These are phyloP conservation scores for Ceyx erithaca DNA, from an alignment of 2,797 vertebrate genomes.

Conservation along the genomic window DNA sequence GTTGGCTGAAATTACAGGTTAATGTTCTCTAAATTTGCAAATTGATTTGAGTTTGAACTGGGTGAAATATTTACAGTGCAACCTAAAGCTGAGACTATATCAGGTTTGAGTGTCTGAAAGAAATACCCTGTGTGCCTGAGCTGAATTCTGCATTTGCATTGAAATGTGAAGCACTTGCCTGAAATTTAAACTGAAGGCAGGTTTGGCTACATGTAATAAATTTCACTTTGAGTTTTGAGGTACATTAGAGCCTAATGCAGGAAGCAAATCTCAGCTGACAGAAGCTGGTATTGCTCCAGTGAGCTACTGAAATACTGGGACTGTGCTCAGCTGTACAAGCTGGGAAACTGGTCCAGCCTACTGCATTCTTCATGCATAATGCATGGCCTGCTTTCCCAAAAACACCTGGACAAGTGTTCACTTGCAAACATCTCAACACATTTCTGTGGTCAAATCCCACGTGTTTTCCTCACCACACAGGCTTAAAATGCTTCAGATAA, in stretches of 20 bases:
- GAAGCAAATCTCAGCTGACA: background rate
- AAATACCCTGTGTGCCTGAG: background rate
- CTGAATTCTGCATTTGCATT: background rate
- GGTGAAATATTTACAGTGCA: background rate
- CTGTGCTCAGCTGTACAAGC: background rate
- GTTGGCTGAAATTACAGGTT: background rate
- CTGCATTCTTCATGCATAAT: background rate
- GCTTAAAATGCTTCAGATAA: background rate
- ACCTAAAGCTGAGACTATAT: background rate
- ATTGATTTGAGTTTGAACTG: background rate
- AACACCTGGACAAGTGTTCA: background rate
- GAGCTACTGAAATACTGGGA: background rate
- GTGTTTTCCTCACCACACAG: background rate
- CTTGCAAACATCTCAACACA: background rate
- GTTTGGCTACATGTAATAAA: background rate
- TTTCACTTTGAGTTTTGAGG: background rate
- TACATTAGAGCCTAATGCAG: background rate
- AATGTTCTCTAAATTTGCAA: background rate
- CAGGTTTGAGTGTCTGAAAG: background rate
- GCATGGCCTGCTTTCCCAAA: background rate
- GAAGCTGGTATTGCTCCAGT: background rate
- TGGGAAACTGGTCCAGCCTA: background rate
- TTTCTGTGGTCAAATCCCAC: background rate
- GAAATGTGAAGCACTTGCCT: background rate
- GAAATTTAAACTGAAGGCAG: background rate